Evolutionary conservation across 2,113 vertebrate genomes (phyloP).

Genomic region (Tringa solitaria): DNA sequence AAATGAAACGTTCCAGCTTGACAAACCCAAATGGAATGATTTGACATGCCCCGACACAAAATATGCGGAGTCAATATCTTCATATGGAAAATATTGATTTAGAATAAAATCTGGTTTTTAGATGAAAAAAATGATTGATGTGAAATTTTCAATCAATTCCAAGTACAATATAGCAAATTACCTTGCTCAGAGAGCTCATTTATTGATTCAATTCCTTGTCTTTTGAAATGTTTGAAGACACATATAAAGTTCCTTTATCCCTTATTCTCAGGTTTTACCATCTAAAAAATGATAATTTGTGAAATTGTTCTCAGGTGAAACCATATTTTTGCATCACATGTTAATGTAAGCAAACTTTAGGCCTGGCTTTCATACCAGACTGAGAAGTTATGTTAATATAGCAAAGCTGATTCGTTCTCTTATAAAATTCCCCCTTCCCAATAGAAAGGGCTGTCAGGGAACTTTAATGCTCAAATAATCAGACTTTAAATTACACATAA

Average conservation of each 20-base stretch:
- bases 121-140: background rate
- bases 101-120: background rate
- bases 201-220: background rate
- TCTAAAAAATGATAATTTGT: background rate
- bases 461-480: conserved; percentile 18
- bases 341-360: background rate
- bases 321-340: background rate
- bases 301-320: background rate
- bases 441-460: background rate
- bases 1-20: background rate
- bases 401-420: background rate
- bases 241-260: background rate
- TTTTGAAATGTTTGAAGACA: background rate
- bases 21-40: background rate
- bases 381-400: background rate
- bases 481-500: conserved; percentile 26
- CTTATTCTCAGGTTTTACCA: background rate
- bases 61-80: background rate
- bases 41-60: background rate
- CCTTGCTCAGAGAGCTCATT: background rate
- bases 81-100: background rate
- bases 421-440: background rate
- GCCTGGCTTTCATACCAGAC: background rate
- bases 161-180: background rate
- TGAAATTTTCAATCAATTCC: background rate